phyloP scores from a whole-genome alignment of 2,888 invertebrate species.

The Zootermopsis nevadensis region DNA sequence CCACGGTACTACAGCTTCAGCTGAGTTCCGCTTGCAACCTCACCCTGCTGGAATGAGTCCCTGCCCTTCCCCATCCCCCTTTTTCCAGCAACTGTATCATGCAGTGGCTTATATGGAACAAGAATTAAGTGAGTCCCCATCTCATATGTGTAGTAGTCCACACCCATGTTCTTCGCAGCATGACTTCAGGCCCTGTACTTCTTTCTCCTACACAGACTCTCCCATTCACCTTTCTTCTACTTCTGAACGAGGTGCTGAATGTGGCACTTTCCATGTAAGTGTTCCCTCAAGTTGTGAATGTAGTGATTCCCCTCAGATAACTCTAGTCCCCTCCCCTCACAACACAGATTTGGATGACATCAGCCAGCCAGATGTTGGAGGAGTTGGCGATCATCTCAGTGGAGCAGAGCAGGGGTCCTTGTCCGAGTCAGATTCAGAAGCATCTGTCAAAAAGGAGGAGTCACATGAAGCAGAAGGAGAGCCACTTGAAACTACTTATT shows the following conservation, averaged over 20 bases:
- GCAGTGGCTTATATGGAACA: conserved; percentile 61
- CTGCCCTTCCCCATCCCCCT: conserved; percentile 65
- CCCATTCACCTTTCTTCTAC: conserved; percentile 4
- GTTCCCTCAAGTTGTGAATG: conserved; percentile 42
- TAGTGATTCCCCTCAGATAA: conserved; percentile 47
- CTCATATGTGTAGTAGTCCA: conserved; percentile 17
- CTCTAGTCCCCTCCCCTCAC: conserved; percentile 56
- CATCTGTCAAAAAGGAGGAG: conserved; percentile 68
- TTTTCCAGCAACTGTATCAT: conserved; percentile 66
- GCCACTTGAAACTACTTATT: conserved; percentile 71
- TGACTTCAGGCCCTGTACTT: not conserved
- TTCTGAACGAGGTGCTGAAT: conserved; percentile 50
- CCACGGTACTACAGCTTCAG: conserved; percentile 25
- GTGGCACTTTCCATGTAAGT: conserved; percentile 47
- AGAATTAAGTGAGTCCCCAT: conserved; percentile 30
- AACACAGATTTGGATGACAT: conserved; percentile 77
- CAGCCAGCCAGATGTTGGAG: conserved; percentile 75
- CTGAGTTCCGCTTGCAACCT: conserved; percentile 35
- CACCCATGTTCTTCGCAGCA: conserved; percentile 14
- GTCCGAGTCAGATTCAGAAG: conserved; percentile 74
- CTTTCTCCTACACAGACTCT: conserved; percentile 12
- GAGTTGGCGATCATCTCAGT: conserved; percentile 66
- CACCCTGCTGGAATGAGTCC: conserved; percentile 52
- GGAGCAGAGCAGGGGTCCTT: conserved; percentile 57
- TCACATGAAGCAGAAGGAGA: conserved; percentile 62